Evolutionary conservation across 2,797 vertebrate species (phyloP).

Genomic region (Poeciliopsis paucimaculata): DNA sequence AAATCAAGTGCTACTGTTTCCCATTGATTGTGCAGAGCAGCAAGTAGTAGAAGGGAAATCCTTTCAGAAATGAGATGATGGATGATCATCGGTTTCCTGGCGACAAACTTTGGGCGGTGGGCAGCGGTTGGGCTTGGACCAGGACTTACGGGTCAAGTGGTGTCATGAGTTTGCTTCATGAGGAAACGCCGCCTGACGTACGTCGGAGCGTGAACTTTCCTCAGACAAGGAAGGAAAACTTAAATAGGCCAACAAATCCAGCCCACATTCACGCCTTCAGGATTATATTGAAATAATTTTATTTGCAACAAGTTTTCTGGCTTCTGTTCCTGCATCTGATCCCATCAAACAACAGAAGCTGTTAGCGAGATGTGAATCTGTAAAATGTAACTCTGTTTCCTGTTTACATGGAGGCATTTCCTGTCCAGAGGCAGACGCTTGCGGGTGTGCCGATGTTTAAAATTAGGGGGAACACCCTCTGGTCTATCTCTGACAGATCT

Average conservation of each 20-base stretch:
- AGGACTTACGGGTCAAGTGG: constrained; percentile 47
- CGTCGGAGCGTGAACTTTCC: constrained; percentile 40
- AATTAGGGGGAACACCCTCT: constrained; percentile 22
- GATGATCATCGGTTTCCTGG: constrained; percentile 65
- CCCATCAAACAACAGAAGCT: neutral
- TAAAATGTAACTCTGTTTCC: constrained; percentile 66
- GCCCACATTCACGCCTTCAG: neutral
- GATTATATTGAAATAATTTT: neutral
- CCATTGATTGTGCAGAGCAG: neutral
- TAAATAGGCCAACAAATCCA: constrained; percentile 22
- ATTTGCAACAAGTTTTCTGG: neutral
- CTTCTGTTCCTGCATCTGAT: neutral
- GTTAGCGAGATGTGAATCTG: constrained; percentile 29
- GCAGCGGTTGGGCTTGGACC: constrained; percentile 50
- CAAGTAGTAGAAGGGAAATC: constrained; percentile 12
- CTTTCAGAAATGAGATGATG: constrained; percentile 45
- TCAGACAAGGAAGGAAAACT: constrained; percentile 53
- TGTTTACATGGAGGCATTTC: constrained; percentile 74
- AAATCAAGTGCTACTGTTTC: neutral
- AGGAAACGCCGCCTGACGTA: constrained; percentile 61
- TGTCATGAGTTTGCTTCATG: constrained; percentile 58
- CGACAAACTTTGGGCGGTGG: constrained; percentile 51
- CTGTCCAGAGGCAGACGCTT: constrained; percentile 51
- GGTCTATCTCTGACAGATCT: constrained; percentile 20
- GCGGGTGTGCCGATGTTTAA: constrained; percentile 59